Percentiles rank a stretch among this genome's conserved stretches.
phyloP scores from a whole-genome alignment of 2,113 vertebrate genomes.

The Halichoeres trimaculatus region DNA sequence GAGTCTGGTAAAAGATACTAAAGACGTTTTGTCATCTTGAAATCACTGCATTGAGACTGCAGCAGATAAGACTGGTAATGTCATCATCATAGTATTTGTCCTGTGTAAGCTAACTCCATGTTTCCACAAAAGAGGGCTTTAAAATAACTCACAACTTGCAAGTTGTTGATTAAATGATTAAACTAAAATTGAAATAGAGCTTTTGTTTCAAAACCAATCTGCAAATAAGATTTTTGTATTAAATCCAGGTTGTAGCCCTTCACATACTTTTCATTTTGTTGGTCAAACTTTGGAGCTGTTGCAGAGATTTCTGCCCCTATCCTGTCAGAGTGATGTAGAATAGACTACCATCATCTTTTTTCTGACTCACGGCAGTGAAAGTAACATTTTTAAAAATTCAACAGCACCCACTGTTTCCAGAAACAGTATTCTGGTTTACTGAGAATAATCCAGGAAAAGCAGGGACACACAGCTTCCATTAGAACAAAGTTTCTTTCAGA shows the following conservation, averaged over 20 bases:
- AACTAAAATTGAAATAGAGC: no score
- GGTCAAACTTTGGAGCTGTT: not conserved
- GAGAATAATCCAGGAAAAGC: not conserved
- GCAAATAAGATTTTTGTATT: not conserved
- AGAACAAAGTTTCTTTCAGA: not conserved
- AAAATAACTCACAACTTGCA: no score
- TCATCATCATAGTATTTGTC: no score
- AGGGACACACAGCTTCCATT: not conserved
- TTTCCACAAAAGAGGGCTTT: no score
- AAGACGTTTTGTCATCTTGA: no score
- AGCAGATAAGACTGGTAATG: not conserved
- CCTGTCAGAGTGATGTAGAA: not conserved
- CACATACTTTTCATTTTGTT: constrained; percentile 4
- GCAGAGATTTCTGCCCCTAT: not conserved
- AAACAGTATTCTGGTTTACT: not conserved
- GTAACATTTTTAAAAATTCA: not conserved
- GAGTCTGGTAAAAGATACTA: no score
- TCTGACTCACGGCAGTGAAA: not conserved
- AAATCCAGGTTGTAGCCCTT: not conserved
- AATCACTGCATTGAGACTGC: not conserved
- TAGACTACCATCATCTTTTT: not conserved
- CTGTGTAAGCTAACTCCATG: no score
- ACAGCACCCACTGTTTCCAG: not conserved
- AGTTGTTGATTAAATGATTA: no score
- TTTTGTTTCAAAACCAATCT: not conserved